Base-by-base conservation (phyloP, 2,797 vertebrate genomes). In the Meriones psammophilus region DNA sequence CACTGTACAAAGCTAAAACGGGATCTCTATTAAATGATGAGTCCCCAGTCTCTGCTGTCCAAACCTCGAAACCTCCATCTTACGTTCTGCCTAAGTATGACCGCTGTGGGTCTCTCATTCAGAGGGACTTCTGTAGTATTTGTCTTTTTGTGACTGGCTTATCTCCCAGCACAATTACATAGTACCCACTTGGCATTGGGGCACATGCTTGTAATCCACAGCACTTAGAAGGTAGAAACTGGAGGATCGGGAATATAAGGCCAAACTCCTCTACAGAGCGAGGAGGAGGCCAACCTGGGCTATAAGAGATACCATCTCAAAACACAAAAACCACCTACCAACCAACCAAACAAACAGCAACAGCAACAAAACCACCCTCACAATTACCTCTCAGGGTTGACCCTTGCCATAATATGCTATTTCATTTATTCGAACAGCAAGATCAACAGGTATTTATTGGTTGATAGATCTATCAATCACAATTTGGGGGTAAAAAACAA, bases 371-470 rank as follows among this genome's bases (percentile, higher is more conserved):
- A 33, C 28, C 73, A 77, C 50, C 85, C 46, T 50, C 73, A 89
- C 73, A 54, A 9, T 26, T 33, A 96, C 30, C 8, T 92, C 30
- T 88, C 74, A 60, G 62, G 88, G 5, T 77, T 77, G 26, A 50
- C 84, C 42, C 50, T 20, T 74, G 28, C 79, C 73, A 22, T 46
- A 86, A 50, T 7, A 39, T 74, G 22, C 30, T 33, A 58, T 28
- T 26, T 92, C 78, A 89, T 73, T 77, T 86, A 73, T 91, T 96
- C 50, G 69, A 39, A 92, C 15, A 80, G n/a, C 5, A 17, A 77
- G 30, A 77, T 5, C 58, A 76, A 15, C 36, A 86, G 83, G n/a
- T 17, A 88, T 69, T 89, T 89, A 64, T 56, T 76, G 5, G 60
- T 71, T 91, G 36, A 42, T 24, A 94, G 42, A 5, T 89, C 46